phyloP scores from a whole-genome alignment of 2,888 invertebrate species.

The Listrodromus nycthemerus region DNA sequence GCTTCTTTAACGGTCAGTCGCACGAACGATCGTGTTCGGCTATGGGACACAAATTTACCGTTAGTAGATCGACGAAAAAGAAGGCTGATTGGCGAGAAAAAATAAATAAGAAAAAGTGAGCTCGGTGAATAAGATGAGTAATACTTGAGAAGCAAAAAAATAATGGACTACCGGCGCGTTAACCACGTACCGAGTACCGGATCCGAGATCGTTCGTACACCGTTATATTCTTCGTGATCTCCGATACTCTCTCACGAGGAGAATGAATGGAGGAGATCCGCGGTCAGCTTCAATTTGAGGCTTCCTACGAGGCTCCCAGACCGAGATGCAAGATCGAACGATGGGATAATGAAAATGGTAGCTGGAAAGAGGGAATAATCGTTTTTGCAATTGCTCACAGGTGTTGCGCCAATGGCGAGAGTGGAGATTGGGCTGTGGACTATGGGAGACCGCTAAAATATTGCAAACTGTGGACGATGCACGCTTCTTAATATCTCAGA shows the following conservation, averaged over 20 bases:
- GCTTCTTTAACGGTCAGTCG: background rate
- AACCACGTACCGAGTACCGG: conserved; percentile 9
- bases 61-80: conserved; percentile 20
- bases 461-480: background rate
- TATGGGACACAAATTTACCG: conserved; percentile 24
- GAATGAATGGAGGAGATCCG: background rate
- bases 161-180: background rate
- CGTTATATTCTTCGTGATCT: conserved; percentile 1
- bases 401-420: conserved; percentile 15
- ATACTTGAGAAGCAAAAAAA: background rate
- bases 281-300: conserved; percentile 2
- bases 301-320: background rate
- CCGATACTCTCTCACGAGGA: conserved; percentile 5
- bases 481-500: background rate
- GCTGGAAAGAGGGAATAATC: background rate
- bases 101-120: background rate
- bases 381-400: background rate
- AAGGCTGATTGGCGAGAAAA: background rate
- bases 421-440: background rate
- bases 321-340: background rate
- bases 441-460: background rate
- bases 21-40: conserved; percentile 5
- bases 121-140: conserved; percentile 1
- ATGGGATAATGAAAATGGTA: conserved; percentile 2
- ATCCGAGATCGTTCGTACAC: conserved; percentile 1